Base-by-base conservation (phyloP, 2,888 invertebrate species). In the Eueremaeus valkanovi region DNA sequence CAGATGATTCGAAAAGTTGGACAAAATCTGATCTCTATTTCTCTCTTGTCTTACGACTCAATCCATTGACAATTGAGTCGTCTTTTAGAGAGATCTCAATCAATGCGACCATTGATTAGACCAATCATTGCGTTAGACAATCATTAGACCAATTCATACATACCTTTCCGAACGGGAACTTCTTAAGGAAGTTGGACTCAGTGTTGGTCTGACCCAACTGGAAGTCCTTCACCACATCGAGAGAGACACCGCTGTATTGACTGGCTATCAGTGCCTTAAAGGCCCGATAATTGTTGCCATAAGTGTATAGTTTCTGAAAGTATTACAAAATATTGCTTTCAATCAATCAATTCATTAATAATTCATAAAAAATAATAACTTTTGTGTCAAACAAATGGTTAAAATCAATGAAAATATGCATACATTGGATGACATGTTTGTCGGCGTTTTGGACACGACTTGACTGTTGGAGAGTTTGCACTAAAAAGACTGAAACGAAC, bases 81-180 rank as follows among this genome's bases (percentile, higher is more conserved):
- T 74, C 63, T 74, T 45, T 63, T 63, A 18, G 40, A 29, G 58
- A 61, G 42, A 40, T 21, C 3, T 1, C 13, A 55, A 16, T 33
- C 27, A n/a, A 16, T 45, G n/a, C 8, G 13, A 40, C 31, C 49
- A 31, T n/a, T n/a, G n/a, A n/a, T n/a, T n/a, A 33, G 13, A 40
- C 31, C 49, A 31, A n/a, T n/a, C n/a, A n/a, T n/a, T n/a, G 21
- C 21, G 49, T 66, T 24, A 13, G 27, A 33, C 16, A 33, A 66
- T 11, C 33, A 36, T 5, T 6, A 3, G 9, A 63, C 6, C 36
- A 9, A 8, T 6, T 1, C 36, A 1, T 18, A 66, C 87, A 88
- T 85, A 96, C 96, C 90, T 96, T 96, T 85, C 96, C 96, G 78
- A 91, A 87, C n/a, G 96, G 96, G 85, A 98, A 98, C 85, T 97